phyloP scores from a whole-genome alignment of 2,888 invertebrate genomes.

The Caenorhabditis doughertyi region DNA sequence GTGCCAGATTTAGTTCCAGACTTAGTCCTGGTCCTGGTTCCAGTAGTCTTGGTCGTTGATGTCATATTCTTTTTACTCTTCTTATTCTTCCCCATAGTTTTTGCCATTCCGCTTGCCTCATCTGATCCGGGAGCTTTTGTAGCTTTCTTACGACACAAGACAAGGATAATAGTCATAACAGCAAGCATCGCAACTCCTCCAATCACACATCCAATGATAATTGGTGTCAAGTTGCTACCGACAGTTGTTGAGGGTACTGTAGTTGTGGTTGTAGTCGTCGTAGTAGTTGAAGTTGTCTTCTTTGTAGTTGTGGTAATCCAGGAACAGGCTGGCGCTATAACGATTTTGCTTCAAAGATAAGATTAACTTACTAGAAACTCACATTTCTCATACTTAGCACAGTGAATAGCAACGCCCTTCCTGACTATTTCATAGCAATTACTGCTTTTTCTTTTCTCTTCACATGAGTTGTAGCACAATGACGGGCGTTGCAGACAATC shows the following conservation, averaged over 20 bases:
- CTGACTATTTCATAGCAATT: too few relatives aligned
- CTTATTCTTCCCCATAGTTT: background rate
- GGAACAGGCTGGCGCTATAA: background rate
- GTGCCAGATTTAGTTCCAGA: too few relatives aligned
- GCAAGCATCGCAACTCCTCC: background rate
- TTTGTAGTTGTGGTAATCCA: too few relatives aligned
- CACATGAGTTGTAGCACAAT: too few relatives aligned
- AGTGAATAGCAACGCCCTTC: too few relatives aligned
- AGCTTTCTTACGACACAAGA: background rate
- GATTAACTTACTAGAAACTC: too few relatives aligned
- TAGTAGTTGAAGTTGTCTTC: background rate
- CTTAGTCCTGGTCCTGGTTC: background rate
- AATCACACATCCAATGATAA: constrained; percentile 4
- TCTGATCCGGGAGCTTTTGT: too few relatives aligned
- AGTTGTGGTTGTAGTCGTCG: background rate
- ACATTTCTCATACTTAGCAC: too few relatives aligned
- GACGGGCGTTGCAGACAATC: too few relatives aligned
- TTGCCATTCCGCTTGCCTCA: background rate
- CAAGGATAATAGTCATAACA: background rate
- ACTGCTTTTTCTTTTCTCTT: too few relatives aligned
- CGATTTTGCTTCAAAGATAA: background rate
- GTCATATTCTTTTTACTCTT: background rate
- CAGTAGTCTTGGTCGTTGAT: background rate
- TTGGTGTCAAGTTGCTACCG: background rate
- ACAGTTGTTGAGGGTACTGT: background rate